Percentiles rank a stretch among this genome's conserved stretches.
phyloP scores from a whole-genome alignment of 92 coral and sea anemone species.

The Chrysogorgia sp. region DNA sequence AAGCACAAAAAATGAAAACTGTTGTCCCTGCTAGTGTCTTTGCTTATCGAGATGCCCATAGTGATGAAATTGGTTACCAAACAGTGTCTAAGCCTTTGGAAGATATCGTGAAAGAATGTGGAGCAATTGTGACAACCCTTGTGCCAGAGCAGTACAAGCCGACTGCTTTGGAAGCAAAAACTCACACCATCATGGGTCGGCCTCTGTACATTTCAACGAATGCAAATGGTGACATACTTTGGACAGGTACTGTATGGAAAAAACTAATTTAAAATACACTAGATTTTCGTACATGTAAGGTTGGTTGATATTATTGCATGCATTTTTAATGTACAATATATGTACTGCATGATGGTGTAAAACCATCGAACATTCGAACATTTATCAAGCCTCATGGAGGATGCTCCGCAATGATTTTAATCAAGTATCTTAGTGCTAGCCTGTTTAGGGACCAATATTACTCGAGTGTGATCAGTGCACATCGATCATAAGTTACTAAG shows the following conservation, averaged over 20 bases:
- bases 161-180: conserved; percentile 49
- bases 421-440: too few species aligned
- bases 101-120: conserved; percentile 12
- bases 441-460: too few species aligned
- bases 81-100: conserved; percentile 48
- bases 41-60: conserved; percentile 43
- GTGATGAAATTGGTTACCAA: conserved; percentile 57
- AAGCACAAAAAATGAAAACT: conserved; percentile 33
- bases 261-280: too few species aligned
- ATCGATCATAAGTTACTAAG: too few species aligned
- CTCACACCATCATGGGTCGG: conserved; percentile 49
- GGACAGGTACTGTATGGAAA: conserved; percentile 36
- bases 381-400: too few species aligned
- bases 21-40: conserved; percentile 50
- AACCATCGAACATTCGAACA: too few species aligned
- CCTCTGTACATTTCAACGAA: conserved; percentile 45
- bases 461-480: too few species aligned
- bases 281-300: too few species aligned
- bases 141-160: conserved; percentile 54
- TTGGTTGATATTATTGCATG: too few species aligned
- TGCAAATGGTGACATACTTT: conserved; percentile 46
- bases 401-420: too few species aligned
- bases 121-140: conserved; percentile 11
- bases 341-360: too few species aligned
- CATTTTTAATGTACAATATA: too few species aligned